phyloP scores from a whole-genome alignment of 1,140 invertebrate species.

The Mizuhopecten yessoensis region DNA sequence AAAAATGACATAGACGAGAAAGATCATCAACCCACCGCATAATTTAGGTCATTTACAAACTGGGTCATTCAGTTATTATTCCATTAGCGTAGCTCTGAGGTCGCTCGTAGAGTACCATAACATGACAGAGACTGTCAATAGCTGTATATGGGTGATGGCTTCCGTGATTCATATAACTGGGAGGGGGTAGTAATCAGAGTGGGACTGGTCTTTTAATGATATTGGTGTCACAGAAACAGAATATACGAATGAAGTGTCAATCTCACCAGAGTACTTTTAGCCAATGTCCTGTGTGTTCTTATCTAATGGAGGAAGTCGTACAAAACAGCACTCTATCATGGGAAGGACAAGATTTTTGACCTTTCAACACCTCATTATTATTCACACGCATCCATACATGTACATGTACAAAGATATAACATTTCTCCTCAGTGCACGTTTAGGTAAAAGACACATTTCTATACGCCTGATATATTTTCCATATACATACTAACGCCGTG shows the following conservation, averaged over 20 bases:
- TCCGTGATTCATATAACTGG: background rate
- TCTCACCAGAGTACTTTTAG: background rate
- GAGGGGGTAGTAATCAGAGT: background rate
- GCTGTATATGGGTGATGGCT: background rate
- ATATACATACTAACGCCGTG: no score
- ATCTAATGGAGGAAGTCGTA: background rate
- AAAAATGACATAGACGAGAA: background rate
- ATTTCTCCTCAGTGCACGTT: no score
- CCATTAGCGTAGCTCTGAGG: background rate
- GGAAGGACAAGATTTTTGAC: background rate
- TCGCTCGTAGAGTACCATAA: background rate
- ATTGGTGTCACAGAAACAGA: background rate
- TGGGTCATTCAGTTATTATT: conserved; percentile 2
- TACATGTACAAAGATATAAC: no score
- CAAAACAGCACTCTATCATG: background rate
- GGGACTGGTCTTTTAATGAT: background rate
- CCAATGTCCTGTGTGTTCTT: no score
- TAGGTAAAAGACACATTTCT: no score
- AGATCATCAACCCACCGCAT: background rate
- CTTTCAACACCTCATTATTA: no score
- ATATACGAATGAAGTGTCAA: background rate
- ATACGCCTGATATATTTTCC: no score
- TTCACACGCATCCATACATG: no score
- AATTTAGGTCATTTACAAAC: conserved; percentile 15
- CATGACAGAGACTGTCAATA: background rate